Base-by-base conservation (phyloP, 1,140 invertebrate species). In the Magallana angulata region DNA sequence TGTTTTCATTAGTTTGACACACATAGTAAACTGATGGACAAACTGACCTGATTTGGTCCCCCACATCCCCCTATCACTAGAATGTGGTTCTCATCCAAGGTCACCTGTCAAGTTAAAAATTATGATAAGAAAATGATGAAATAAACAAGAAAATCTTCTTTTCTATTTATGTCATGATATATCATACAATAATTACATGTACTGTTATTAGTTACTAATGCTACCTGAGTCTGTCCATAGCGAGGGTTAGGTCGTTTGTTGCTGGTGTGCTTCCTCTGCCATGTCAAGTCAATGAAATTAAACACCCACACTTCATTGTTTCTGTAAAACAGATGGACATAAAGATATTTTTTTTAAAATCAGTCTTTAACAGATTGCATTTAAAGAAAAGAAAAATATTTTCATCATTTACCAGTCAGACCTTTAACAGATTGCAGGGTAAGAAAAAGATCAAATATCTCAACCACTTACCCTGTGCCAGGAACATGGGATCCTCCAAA, bases 231-330 rank as follows among this genome's bases (percentile, higher is more conserved):
- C 92, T 98, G 98, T 14, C 98, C 98, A 95, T 98, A 99, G 91
- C 98, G 95, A 57, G 97, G 96, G 60, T 96, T 95, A 24, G 98
- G 98, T 91, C 97, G 97, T 16, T 96, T 80, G 96, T 96, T 96
- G 94, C 92, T 96, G n/a, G 84, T 87, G 16, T 80, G 97, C 91
- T 97, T 97, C 89, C 96, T 96, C 57, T 86, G 85, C 98, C 98
- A 99, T 85, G 93, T 95, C 90, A 96, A 96, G 57, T 96, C 96
- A 11, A 96, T 95, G 88, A 99, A 95, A 96, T 99, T 97, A 89
- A 98, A 96, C 83, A 97, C 97, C 98, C 98, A 98, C 5, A 98
- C 95, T 93, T 98, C 97, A 96, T 98, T 98, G 30, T 97, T 97
- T 92, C 97, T 96, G 92, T 80, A 95, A 92, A 85, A 85, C 24